Evolutionary conservation across 2,113 vertebrate species (phyloP).

Genomic region (Anguilla rostrata): DNA sequence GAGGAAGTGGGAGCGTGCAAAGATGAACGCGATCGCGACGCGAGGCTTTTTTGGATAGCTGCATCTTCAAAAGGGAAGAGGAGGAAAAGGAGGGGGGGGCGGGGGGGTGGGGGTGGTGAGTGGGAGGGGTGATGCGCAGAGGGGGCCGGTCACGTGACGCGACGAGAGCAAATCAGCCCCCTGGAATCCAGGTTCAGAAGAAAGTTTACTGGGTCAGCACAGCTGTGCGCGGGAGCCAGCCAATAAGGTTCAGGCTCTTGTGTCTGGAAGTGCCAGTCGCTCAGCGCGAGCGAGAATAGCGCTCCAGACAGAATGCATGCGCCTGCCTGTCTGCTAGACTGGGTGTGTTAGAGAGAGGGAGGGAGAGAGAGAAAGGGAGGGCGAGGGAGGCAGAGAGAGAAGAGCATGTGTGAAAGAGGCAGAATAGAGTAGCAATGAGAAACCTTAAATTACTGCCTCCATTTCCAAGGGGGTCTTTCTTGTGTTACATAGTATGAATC

Average conservation of each 20-base stretch:
- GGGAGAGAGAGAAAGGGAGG: neutral
- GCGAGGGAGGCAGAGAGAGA: neutral
- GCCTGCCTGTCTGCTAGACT: constrained; percentile 18
- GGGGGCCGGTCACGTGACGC: constrained; percentile 21
- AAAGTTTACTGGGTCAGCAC: constrained; percentile 58
- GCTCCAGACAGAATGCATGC: constrained; percentile 19
- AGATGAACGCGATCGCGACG: neutral
- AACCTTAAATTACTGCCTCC: neutral
- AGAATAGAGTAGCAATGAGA: neutral
- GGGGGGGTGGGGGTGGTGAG: neutral
- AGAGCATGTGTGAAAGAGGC: neutral
- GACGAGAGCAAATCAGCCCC: constrained; percentile 62
- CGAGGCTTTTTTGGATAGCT: constrained; percentile 14
- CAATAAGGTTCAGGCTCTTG: constrained; percentile 32
- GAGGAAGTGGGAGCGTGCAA: neutral
- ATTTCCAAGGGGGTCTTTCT: neutral
- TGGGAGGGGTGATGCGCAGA: neutral
- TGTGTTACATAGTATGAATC: neutral
- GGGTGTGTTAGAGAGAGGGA: neutral
- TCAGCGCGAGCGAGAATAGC: constrained; percentile 7
- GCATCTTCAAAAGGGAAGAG: constrained; percentile 21
- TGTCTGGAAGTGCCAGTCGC: constrained; percentile 29
- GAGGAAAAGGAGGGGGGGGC: neutral
- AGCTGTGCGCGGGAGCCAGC: constrained; percentile 49
- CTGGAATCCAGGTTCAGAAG: constrained; percentile 53